Percentiles rank a stretch among this genome's conserved stretches.
Evolutionary conservation across 2,113 vertebrate genomes (phyloP).

Genomic region (Perognathus longimembris): DNA sequence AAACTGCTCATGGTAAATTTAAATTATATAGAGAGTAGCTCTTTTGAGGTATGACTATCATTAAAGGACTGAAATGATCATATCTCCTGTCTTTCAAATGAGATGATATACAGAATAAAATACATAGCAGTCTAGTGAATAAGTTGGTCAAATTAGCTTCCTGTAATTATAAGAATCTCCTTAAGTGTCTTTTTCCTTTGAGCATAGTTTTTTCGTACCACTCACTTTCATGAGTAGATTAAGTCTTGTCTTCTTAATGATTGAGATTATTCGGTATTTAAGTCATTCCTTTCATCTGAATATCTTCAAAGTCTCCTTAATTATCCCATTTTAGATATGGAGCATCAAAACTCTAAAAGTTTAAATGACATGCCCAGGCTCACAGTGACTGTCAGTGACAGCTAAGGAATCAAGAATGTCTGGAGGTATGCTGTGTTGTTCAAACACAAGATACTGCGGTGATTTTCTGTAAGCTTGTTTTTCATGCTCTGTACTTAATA

Average conservation of each 20-base stretch:
- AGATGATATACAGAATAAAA: constrained; percentile 51
- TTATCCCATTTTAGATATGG: constrained; percentile 73
- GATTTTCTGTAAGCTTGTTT: constrained; percentile 21
- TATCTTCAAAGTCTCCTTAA: constrained; percentile 62
- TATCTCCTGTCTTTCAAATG: neutral
- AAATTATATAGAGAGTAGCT: constrained; percentile 39
- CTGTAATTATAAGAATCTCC: constrained; percentile 58
- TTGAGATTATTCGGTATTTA: constrained; percentile 59
- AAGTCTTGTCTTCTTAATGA: constrained; percentile 54
- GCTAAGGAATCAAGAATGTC: neutral
- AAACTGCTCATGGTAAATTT: constrained; percentile 62
- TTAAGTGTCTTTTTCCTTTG: constrained; percentile 55
- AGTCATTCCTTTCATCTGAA: constrained; percentile 67
- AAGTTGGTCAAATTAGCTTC: constrained; percentile 64
- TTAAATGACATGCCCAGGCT: constrained; percentile 51
- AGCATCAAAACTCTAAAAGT: constrained; percentile 50
- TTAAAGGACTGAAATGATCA: constrained; percentile 62
- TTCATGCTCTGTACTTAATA: neutral
- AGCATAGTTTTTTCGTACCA: constrained; percentile 27
- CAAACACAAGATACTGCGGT: constrained; percentile 27
- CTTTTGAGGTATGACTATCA: constrained; percentile 41
- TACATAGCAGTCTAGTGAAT: constrained; percentile 51
- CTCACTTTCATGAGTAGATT: constrained; percentile 42
- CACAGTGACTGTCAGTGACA: constrained; percentile 6
- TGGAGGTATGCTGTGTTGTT: neutral